Percentiles rank a stretch among this genome's conserved stretches.
phyloP scores from a whole-genome alignment of 64 coral and sea anemone species.

The Montipora sp. region DNA sequence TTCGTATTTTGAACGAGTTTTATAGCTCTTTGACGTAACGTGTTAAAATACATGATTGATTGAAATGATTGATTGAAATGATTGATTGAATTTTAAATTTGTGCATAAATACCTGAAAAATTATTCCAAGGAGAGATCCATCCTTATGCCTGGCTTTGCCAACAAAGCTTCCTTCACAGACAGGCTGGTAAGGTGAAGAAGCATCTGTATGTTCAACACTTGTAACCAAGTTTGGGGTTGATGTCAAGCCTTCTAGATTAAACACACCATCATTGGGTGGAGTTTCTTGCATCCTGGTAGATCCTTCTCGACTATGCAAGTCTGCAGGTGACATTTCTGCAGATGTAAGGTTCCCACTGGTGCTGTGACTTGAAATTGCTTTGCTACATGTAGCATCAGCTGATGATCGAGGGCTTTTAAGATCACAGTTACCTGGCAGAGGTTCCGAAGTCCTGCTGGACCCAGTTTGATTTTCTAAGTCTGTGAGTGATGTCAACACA shows the following conservation, averaged over 20 bases:
- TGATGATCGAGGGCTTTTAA: background rate
- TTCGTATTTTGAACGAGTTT: too few species aligned
- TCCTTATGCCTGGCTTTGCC: constrained; percentile 87
- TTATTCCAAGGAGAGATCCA: constrained; percentile 83
- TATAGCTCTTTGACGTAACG: too few species aligned
- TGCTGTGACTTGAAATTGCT: constrained; percentile 1
- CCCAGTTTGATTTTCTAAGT: too few species aligned
- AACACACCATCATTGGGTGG: constrained; percentile 3
- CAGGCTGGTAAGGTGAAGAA: constrained; percentile 72
- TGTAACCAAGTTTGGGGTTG: constrained; percentile 88
- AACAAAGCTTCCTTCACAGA: constrained; percentile 91
- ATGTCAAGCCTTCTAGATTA: constrained; percentile 56
- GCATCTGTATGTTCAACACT: constrained; percentile 54
- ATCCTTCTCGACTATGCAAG: background rate
- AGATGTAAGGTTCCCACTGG: constrained; percentile 24
- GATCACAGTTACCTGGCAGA: too few species aligned
- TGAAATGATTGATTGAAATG: too few species aligned
- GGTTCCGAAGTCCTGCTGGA: too few species aligned
- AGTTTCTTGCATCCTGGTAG: background rate
- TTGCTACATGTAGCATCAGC: background rate
- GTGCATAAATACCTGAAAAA: constrained; percentile 79
- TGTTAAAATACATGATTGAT: too few species aligned
- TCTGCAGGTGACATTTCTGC: constrained; percentile 3
- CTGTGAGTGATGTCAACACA: too few species aligned
- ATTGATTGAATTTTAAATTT: background rate